Evolutionary conservation across 2,888 invertebrate genomes (phyloP).

Genomic region (Cosmia trapezina): DNA sequence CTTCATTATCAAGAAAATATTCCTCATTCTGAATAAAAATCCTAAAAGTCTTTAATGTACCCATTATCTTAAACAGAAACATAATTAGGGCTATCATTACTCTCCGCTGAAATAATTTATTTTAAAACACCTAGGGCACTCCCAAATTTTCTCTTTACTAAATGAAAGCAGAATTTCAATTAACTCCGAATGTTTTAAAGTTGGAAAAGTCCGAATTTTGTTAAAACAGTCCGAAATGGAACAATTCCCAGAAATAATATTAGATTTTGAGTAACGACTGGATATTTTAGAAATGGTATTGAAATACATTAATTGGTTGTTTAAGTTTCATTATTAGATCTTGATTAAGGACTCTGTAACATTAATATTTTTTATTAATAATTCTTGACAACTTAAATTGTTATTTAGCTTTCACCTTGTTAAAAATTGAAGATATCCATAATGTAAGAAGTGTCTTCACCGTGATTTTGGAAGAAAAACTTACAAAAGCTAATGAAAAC

Average conservation of each 20-base stretch:
- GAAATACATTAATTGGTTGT: constrained; percentile 19
- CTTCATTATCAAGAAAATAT: background rate
- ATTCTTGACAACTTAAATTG: background rate
- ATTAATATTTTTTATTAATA: background rate
- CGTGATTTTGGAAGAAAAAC: background rate
- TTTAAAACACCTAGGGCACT: constrained; percentile 40
- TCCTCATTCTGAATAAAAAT: constrained; percentile 8
- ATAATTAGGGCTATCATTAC: constrained; percentile 37
- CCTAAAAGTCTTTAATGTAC: constrained; percentile 14
- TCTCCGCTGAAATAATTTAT: constrained; percentile 37
- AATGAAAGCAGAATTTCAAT: constrained; percentile 47
- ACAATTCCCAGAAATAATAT: constrained; percentile 19
- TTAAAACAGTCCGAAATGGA: constrained; percentile 8
- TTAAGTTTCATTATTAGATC: constrained; percentile 12
- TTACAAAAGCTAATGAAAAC: background rate
- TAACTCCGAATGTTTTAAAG: constrained; percentile 38
- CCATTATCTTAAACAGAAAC: constrained; percentile 33
- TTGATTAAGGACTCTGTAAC: background rate
- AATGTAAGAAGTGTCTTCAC: background rate
- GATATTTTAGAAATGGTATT: constrained; percentile 31
- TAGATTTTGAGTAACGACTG: constrained; percentile 3
- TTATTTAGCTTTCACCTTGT: background rate
- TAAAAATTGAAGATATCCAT: background rate
- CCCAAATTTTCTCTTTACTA: constrained; percentile 20
- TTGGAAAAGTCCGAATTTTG: constrained; percentile 35